Base-by-base conservation (phyloP, 2,113 vertebrate species). In the Columba livia region DNA sequence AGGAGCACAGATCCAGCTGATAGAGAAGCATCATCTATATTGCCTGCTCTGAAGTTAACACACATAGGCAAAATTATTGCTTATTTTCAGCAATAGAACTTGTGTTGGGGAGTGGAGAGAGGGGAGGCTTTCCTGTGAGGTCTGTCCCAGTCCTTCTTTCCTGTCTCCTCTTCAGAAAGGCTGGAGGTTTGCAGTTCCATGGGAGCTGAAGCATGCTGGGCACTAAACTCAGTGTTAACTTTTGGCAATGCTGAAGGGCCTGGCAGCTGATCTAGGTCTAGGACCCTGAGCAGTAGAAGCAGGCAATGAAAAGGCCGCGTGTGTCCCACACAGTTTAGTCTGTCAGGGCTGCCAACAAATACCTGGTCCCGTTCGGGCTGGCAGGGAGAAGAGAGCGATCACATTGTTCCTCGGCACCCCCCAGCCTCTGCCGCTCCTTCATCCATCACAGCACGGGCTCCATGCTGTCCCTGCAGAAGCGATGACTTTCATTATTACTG, bases 401-500 rank as follows among this genome's bases (percentile, higher is more conserved):
- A 1, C 29, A 31, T 54, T 1, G 66, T 19, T 15, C 56, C n/a
- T 60, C 64, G 50, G 51, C 51, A 42, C 31, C 65, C 65, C 42
- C 60, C 54, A 50, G 9, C 61, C 44, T 74, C 61, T 50, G 9
- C 28, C 0, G 0, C 13, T 34, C 38, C 56, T 13, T 60, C 56
- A 28, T 66, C 44, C 3, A 0, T 56, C 79, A 47, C 72, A 34
- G 9, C 19, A 5, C 1, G 17, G 38, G 4, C 40, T 31, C 36
- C 5, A 25, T 54, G 78, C 73, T 84, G 87, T 25, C 25, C 11
- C 31, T 40, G 34, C 34, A 57, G 53, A 65, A 56, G 34, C 32
- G 67, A 34, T 66, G 79, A 36, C 47, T 80, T 88, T 44, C 31
- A 25, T 0, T 66, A 16, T 18, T 60, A 3, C 20, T 34, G 0